Conservation (phyloP, 2,888 invertebrate species). For the Nymphalis c-album region DNA sequence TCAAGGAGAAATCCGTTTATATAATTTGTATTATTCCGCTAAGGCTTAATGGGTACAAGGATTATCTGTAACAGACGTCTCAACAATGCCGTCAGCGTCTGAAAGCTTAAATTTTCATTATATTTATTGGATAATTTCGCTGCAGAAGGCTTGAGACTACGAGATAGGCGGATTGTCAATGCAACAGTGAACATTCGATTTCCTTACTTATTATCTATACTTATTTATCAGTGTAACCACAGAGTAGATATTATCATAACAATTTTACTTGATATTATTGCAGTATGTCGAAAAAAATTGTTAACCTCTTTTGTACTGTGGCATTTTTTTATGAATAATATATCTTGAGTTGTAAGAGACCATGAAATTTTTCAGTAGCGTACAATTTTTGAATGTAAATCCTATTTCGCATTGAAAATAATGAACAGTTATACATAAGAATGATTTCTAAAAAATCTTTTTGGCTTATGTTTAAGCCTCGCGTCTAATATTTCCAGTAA, state of each 20-base stretch:
- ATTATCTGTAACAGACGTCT: slow-evolving; percentile 75
- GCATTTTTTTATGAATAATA: not conserved
- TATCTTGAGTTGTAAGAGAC: not conserved
- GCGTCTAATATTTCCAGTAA: no score
- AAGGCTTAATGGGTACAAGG: slow-evolving; percentile 57
- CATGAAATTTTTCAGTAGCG: not conserved
- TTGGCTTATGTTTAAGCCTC: not conserved
- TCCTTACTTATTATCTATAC: slow-evolving; percentile 30
- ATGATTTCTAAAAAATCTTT: not conserved
- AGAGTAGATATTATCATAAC: not conserved
- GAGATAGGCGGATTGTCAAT: slow-evolving; percentile 77
- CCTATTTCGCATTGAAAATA: not conserved
- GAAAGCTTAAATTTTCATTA: slow-evolving; percentile 80
- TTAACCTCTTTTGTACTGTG: not conserved
- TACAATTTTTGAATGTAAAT: not conserved
- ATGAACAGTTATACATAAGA: not conserved
- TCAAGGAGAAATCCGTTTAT: slow-evolving; percentile 37
- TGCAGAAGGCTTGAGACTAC: slow-evolving; percentile 66
- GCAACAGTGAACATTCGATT: slow-evolving; percentile 73
- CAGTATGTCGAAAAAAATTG: not conserved
- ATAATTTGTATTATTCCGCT: slow-evolving; percentile 65
- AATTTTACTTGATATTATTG: not conserved
- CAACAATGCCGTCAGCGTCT: slow-evolving; percentile 55
- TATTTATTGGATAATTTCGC: slow-evolving; percentile 80
- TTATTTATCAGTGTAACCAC: slow-evolving; percentile 20